Percentiles rank a stretch among this genome's conserved stretches.
These are phyloP conservation scores for Chaenodraco wilsoni DNA, from an alignment of 2,797 vertebrate genomes.

Conservation along the genomic window DNA sequence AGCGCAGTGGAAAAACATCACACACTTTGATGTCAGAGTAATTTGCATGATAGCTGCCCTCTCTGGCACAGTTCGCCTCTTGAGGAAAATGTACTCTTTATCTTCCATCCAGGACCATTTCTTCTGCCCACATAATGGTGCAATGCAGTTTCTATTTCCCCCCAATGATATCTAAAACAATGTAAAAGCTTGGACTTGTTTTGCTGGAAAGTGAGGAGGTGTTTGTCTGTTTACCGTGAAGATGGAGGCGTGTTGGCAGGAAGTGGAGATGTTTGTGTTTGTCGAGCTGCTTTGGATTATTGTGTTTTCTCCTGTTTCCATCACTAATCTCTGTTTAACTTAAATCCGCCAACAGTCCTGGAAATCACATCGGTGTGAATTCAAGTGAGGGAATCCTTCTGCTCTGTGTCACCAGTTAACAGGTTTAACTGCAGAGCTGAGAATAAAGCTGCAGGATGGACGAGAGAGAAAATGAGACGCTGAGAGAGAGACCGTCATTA, in stretches of 20 bases:
- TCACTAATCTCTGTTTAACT: conserved; percentile 39
- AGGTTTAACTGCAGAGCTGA: conserved; percentile 48
- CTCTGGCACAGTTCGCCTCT: background rate
- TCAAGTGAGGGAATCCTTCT: conserved; percentile 36
- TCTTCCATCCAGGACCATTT: background rate
- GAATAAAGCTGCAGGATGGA: conserved; percentile 36
- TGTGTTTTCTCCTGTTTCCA: conserved; percentile 36
- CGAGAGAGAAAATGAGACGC: conserved; percentile 1
- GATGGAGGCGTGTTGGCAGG: conserved; percentile 2
- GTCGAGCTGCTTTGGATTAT: conserved; percentile 41
- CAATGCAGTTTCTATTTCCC: background rate
- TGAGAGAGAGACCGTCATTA: conserved; percentile 33
- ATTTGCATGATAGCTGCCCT: conserved; percentile 35
- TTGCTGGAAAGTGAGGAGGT: background rate
- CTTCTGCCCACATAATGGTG: background rate
- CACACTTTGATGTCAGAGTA: conserved; percentile 37
- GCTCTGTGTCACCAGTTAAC: conserved; percentile 44
- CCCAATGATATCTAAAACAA: background rate
- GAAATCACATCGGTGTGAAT: too few relatives aligned
- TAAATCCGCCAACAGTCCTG: conserved; percentile 30
- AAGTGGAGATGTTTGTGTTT: conserved; percentile 13
- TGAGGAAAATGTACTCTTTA: background rate
- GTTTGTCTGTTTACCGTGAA: background rate
- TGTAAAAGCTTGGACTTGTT: background rate
- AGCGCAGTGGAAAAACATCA: conserved; percentile 28